Evolutionary conservation across 1,140 invertebrate genomes (phyloP).

Genomic region (Stegodyphus dumicola): DNA sequence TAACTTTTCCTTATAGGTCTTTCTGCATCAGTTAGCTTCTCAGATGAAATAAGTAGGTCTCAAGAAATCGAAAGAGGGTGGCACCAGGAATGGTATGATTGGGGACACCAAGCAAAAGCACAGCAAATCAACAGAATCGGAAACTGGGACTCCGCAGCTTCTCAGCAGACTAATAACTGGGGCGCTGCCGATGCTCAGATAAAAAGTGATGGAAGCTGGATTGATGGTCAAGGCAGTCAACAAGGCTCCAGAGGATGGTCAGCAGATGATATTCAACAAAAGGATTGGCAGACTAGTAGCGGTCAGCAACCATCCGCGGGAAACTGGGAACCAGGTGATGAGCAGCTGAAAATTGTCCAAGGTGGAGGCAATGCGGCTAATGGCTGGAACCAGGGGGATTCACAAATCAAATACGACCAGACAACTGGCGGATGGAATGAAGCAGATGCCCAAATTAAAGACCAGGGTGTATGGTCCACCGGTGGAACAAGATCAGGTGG

Average conservation of each 20-base stretch:
- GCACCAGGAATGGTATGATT: too few relatives aligned
- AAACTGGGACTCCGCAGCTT: too few relatives aligned
- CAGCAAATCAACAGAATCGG: too few relatives aligned
- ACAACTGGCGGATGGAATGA: background rate
- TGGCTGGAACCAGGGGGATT: too few relatives aligned
- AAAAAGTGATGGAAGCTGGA: background rate
- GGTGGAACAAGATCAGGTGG: background rate
- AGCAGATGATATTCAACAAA: background rate
- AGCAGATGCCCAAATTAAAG: background rate
- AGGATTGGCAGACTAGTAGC: background rate
- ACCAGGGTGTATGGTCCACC: background rate
- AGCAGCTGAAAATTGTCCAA: too few relatives aligned
- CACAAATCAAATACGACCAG: background rate
- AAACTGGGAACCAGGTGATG: too few relatives aligned
- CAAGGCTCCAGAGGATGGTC: background rate
- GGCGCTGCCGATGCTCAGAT: background rate
- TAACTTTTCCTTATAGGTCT: too few relatives aligned
- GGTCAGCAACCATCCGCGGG: background rate
- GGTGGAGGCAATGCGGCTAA: too few relatives aligned
- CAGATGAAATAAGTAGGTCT: too few relatives aligned
- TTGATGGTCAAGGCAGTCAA: background rate
- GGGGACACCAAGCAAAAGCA: too few relatives aligned
- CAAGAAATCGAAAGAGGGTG: too few relatives aligned
- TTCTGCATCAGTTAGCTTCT: too few relatives aligned
- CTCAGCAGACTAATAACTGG: background rate